These are phyloP conservation scores for Campopleginae sp. DNA, from an alignment of 2,888 invertebrate genomes.

Conservation along the genomic window DNA sequence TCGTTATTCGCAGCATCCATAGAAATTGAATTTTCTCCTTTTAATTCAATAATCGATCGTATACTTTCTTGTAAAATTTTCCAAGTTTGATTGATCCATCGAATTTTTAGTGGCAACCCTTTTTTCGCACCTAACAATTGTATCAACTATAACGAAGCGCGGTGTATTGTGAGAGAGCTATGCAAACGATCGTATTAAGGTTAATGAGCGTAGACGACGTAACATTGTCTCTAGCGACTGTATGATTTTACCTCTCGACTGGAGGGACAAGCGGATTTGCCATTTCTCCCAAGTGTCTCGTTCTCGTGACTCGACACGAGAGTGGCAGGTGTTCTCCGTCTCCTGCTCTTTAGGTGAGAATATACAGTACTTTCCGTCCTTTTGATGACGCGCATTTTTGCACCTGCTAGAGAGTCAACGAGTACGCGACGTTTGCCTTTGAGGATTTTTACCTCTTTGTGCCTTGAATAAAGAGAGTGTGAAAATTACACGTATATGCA, in stretches of 20 bases:
- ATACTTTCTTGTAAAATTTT: background rate
- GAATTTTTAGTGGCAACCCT: background rate
- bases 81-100: background rate
- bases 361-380: conserved; percentile 48
- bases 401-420: conserved; percentile 62
- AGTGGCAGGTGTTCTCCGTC: conserved; percentile 61
- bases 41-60: background rate
- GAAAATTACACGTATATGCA: conserved; percentile 1
- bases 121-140: conserved; percentile 17
- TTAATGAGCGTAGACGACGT: conserved; percentile 59
- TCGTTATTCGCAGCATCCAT: background rate
- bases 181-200: conserved; percentile 67
- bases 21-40: background rate
- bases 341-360: conserved; percentile 53
- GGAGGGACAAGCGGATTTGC: conserved; percentile 61
- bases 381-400: conserved; percentile 48
- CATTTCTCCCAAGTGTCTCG: conserved; percentile 33
- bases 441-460: conserved; percentile 17
- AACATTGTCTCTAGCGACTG: conserved; percentile 42
- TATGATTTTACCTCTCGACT: conserved; percentile 56
- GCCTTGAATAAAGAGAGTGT: conserved; percentile 5
- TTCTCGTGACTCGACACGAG: conserved; percentile 53
- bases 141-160: conserved; percentile 41
- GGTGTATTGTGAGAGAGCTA: conserved; percentile 42
- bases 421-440: conserved; percentile 23